A percentile compares a stretch with the other conserved stretches of the same genome.
Evolutionary conservation across 1,140 invertebrate genomes (phyloP).

Genomic region (Drosophila navojoa): DNA sequence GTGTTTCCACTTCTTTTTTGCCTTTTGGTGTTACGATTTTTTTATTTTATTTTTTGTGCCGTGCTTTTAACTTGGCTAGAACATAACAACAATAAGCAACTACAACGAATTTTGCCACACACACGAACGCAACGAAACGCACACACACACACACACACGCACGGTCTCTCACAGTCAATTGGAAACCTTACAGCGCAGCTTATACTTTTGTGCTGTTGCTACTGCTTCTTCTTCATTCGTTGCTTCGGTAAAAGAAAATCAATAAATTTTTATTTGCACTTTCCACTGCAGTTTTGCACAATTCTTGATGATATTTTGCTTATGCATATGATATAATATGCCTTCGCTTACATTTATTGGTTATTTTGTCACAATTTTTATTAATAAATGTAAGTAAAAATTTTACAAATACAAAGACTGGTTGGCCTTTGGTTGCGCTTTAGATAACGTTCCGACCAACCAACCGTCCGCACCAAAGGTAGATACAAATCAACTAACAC

Average conservation of each 20-base stretch:
- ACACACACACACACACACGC: constrained; percentile 25
- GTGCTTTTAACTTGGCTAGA: constrained; percentile 75
- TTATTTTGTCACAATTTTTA: constrained; percentile 42
- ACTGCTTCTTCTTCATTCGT: constrained; percentile 53
- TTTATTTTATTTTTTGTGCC: constrained; percentile 44
- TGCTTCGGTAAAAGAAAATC: constrained; percentile 67
- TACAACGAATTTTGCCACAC: constrained; percentile 66
- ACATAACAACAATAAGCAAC: constrained; percentile 69
- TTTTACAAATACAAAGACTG: constrained; percentile 67
- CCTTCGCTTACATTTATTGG: constrained; percentile 55
- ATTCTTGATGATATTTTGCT: constrained; percentile 35
- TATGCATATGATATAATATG: constrained; percentile 15
- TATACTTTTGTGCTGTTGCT: constrained; percentile 68
- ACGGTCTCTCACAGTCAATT: constrained; percentile 32
- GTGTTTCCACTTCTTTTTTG: constrained; percentile 41
- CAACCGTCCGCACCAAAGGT: constrained; percentile 81
- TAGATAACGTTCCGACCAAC: constrained; percentile 65
- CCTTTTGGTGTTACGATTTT: too few species aligned
- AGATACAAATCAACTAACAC: constrained; percentile 77
- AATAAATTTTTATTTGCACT: constrained; percentile 73
- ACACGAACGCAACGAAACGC: constrained; percentile 31
- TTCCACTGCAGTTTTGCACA: constrained; percentile 53
- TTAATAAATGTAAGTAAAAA: constrained; percentile 49
- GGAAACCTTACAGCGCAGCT: constrained; percentile 79
- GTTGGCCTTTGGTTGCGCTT: constrained; percentile 59